phyloP scores from a whole-genome alignment of 2,113 vertebrate genomes.

The Pseudorectes ferrugineus region DNA sequence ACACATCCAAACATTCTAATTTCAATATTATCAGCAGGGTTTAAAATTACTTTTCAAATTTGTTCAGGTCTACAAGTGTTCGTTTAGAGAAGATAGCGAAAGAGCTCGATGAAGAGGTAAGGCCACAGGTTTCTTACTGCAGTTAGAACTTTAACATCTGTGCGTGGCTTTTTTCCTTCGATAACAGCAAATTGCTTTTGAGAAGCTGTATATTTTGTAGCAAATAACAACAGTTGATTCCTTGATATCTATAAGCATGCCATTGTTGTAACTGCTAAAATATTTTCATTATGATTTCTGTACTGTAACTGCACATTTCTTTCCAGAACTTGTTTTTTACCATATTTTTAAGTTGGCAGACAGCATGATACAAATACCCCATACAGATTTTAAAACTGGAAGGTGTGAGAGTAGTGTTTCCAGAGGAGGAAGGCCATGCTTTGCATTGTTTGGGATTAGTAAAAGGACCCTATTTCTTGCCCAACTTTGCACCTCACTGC shows the following conservation, averaged over 20 bases:
- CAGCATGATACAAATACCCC: neutral
- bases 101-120: slow-evolving; percentile 95
- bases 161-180: neutral
- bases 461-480: neutral
- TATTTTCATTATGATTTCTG: neutral
- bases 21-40: neutral
- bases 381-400: neutral
- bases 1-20: neutral
- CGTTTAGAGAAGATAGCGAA: slow-evolving; percentile 91
- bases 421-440: neutral
- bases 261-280: neutral
- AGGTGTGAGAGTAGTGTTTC: neutral
- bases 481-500: neutral
- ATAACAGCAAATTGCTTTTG: neutral
- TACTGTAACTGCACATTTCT: neutral
- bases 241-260: neutral
- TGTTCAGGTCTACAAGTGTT: slow-evolving; percentile 75
- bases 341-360: neutral
- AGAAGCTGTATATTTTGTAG: neutral
- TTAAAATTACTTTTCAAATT: slow-evolving; percentile 46
- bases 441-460: neutral
- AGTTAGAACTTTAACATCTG: neutral
- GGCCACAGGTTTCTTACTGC: neutral
- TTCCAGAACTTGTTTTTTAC: neutral
- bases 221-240: neutral